These are phyloP conservation scores for Ceuthmochares aereus DNA, from an alignment of 2,113 vertebrate species.

Conservation along the genomic window DNA sequence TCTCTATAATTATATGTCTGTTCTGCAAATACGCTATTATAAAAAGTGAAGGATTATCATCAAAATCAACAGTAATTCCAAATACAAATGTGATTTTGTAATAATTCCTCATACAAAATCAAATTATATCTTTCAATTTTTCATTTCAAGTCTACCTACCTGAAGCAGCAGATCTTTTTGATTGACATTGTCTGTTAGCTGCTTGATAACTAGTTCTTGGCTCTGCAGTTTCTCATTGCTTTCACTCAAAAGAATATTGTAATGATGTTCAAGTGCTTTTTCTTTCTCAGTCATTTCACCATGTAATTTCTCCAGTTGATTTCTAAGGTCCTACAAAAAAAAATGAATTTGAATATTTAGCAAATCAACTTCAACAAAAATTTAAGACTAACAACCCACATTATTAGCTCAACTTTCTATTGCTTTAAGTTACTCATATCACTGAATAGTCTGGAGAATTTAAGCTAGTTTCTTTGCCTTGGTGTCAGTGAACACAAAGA, in stretches of 20 bases:
- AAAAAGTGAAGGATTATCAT: not conserved
- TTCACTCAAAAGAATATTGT: constrained; percentile 81
- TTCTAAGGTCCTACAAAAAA: constrained; percentile 84
- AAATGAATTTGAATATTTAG: not conserved
- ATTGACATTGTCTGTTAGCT: constrained; percentile 77
- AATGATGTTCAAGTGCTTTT: constrained; percentile 80
- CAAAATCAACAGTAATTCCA: constrained; percentile 26
- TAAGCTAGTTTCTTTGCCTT: not conserved
- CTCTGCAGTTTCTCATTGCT: constrained; percentile 80
- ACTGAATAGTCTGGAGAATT: not conserved
- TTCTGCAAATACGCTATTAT: constrained; percentile 15
- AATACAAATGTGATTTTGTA: not conserved
- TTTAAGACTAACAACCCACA: not conserved
- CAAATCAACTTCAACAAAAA: constrained; percentile 16
- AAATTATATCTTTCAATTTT: constrained; percentile 1
- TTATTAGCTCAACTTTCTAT: not conserved
- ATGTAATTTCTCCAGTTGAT: constrained; percentile 89
- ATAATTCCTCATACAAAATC: not conserved
- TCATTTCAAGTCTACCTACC: constrained; percentile 72
- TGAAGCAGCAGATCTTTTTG: constrained; percentile 87
- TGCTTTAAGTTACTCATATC: not conserved
- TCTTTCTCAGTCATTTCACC: constrained; percentile 85
- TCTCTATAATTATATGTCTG: not conserved
- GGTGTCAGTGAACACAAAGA: not conserved
- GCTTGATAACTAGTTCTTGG: constrained; percentile 83